Base-by-base conservation (phyloP, 2,113 vertebrate genomes). In the Melanotaenia duboulayi region DNA sequence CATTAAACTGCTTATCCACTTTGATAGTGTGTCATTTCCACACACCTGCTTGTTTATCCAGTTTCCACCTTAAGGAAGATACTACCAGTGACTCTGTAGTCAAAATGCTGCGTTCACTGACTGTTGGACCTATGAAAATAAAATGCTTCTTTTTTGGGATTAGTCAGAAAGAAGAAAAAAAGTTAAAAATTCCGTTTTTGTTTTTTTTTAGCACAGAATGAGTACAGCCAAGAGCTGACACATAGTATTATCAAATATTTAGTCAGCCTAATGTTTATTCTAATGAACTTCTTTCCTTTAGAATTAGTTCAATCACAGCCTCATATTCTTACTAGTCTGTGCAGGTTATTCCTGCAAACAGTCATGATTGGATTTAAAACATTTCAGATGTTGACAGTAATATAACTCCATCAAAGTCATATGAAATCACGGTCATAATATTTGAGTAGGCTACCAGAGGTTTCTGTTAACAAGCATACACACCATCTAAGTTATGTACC, bases 1-100 rank as follows among this genome's bases (percentile, higher is more conserved):
- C 4, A 35, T 35, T 35, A 35, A 6, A 3, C 28, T 3, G 6
- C 28, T 28, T 35, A 35, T 35, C 8, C 8, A 1, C 4, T 35
- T 8, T 9, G 4, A 35, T 9, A 35, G 5, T 16, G 5, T 12
- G 2, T 73, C n/a, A 66, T 48, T 81, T 56, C 7, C 35, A 25
- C 46, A 73, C 19, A 40, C 7, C 9, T 14, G n/a, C 4, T 6
- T 61, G 28, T 48, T 49, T 74, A 7, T 48, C 12, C 1, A 3
- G 6, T 55, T 22, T 90, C 88, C 87, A 92, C 90, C 91, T 92
- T 91, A 91, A 92, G 58, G 83, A 58, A 50, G 19, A 61, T 49
- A 37, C 69, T 56, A 46, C 49, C 52, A 12, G 23, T 69, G 35
- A 50, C 40, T 54, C 64, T 6, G 20, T 59, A 32, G 68, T 68